Conservation (phyloP, 2,797 vertebrate species). For the Galago senegalensis region DNA sequence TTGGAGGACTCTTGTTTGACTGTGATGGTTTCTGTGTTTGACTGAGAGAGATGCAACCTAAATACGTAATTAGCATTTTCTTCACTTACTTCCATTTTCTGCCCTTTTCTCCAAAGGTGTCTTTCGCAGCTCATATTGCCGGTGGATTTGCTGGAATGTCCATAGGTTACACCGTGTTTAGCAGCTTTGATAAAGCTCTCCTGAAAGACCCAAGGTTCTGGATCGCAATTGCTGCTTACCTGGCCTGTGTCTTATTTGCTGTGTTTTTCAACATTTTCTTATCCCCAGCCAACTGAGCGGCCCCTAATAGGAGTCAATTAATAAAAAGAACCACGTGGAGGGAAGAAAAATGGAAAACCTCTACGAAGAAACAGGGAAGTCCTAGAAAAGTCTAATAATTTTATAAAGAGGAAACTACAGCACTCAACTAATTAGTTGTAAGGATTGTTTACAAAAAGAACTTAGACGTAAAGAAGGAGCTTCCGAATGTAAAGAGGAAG, state of each 20-base stretch:
- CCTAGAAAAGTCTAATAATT: not conserved
- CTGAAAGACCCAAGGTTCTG: conserved; percentile 95
- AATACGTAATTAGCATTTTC: not conserved
- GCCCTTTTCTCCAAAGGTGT: conserved; percentile 90
- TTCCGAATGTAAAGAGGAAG: not conserved
- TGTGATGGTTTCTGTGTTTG: not conserved
- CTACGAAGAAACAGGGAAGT: conserved; percentile 62
- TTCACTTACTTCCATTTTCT: conserved; percentile 18
- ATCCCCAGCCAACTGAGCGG: conserved; percentile 90
- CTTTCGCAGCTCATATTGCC: conserved; percentile 95
- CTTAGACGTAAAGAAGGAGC: not conserved
- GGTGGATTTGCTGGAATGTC: conserved; percentile 95
- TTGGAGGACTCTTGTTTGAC: conserved; percentile 13
- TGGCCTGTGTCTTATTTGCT: conserved; percentile 92
- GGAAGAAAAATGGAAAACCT: not conserved
- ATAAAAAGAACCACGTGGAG: not conserved
- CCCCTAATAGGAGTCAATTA: not conserved
- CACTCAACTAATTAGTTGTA: not conserved
- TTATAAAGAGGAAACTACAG: conserved; percentile 5
- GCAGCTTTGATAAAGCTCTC: conserved; percentile 92
- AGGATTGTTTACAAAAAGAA: conserved; percentile 7
- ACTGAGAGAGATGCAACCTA: not conserved
- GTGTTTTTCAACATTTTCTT: conserved; percentile 95
- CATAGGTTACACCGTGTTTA: conserved; percentile 96
- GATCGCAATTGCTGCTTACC: conserved; percentile 93